Base-by-base conservation (phyloP, 1,140 invertebrate genomes). In the Homarus americanus region DNA sequence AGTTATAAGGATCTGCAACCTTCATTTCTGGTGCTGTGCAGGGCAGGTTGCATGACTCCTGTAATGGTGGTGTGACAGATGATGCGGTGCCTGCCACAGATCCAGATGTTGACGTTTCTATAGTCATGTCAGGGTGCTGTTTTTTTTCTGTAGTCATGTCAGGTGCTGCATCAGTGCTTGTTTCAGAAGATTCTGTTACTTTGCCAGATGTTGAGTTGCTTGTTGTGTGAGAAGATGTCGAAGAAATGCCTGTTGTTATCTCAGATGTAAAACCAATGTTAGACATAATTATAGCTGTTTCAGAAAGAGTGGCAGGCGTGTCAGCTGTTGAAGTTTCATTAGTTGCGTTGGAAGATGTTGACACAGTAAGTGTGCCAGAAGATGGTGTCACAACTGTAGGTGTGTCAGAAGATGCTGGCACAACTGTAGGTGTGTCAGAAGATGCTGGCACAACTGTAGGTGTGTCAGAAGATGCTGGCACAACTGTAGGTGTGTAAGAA, bases 1-100 rank as follows among this genome's bases (percentile, higher is more conserved):
- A 86, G n/a, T 76, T 49, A 15, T 28, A 32, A 36, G 84, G 84
- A 34, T 86, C 84, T 24, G 28, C 40, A 2, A 53, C 72, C 44
- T 76, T 86, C 32, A 49, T 53, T 0, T 49, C 32, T 76, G 72
- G 84, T n/a, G 1, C 72, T 10, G 32, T 34, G 20, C 84, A 86
- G 0, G 49, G 17, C 24, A 86, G 1, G 1, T 53, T 3, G 38
- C 84, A 86, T 17, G 72, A 36, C 24, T 10, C 41, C 3, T 34
- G 2, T 41, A 24, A 69, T 32, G 5, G n/a, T n/a, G n/a, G n/a
- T n/a, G n/a, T n/a, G n/a, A n/a, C n/a, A n/a, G n/a, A n/a, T n/a
- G n/a, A n/a, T n/a, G n/a, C n/a, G n/a, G n/a, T n/a, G n/a, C n/a
- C n/a, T n/a, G n/a, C n/a, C n/a, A n/a, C n/a, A n/a, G n/a, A n/a